A percentile compares a stretch with the other conserved stretches of the same genome.
phyloP scores from a whole-genome alignment of 1,140 invertebrate genomes.

The Lasioglossum baleicum region DNA sequence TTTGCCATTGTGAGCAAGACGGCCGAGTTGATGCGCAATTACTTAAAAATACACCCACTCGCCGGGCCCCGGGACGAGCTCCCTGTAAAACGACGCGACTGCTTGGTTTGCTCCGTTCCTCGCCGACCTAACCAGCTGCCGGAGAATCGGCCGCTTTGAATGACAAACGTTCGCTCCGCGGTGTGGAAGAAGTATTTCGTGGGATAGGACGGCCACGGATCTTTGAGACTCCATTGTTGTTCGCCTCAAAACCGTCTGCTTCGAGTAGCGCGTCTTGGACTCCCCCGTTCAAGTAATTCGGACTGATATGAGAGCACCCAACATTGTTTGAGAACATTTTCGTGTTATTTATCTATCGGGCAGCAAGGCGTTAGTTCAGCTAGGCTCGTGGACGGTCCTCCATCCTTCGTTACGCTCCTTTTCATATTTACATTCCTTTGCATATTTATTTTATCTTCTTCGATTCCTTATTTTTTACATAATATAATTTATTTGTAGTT shows the following conservation, averaged over 20 bases:
- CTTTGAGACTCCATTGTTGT: background rate
- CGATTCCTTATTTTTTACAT: no score
- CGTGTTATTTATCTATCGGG: no score
- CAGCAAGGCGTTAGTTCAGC: no score
- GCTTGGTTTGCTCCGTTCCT: background rate
- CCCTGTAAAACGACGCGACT: no score
- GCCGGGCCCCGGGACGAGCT: background rate
- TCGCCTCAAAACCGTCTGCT: background rate
- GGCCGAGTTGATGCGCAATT: slow-evolving; percentile 53
- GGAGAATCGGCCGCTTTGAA: slow-evolving; percentile 41
- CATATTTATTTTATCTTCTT: no score
- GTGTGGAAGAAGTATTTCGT: slow-evolving; percentile 18
- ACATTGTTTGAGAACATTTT: background rate
- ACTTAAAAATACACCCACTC: slow-evolving; percentile 56
- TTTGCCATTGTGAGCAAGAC: slow-evolving; percentile 49
- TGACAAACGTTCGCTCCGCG: slow-evolving; percentile 37
- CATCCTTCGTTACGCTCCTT: no score
- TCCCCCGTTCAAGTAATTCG: background rate
- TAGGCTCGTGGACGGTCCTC: no score
- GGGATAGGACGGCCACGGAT: background rate
- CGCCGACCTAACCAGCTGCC: background rate
- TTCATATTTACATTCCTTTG: no score
- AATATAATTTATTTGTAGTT: no score
- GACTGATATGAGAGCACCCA: background rate
- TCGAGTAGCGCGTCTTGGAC: background rate